A percentile compares a stretch with the other conserved stretches of the same genome.
These are phyloP conservation scores for Lucifuga dentata DNA, from an alignment of 2,113 vertebrate genomes.

Conservation along the genomic window DNA sequence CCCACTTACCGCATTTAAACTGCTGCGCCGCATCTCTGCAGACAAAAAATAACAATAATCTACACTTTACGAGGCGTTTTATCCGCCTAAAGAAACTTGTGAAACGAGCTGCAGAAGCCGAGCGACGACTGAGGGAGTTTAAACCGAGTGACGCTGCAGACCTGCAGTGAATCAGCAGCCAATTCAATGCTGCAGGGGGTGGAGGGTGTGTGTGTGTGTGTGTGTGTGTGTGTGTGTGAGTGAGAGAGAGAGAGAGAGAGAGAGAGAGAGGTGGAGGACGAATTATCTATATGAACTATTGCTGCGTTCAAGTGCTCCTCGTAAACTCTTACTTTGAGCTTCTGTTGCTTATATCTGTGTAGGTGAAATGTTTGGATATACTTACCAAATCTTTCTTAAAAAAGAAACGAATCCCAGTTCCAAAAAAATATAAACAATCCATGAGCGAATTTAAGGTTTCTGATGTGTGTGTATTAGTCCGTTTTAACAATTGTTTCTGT, in stretches of 20 bases:
- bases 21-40: slow-evolving; percentile 62
- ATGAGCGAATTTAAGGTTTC: too few relatives aligned
- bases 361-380: too few relatives aligned
- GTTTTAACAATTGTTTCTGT: too few relatives aligned
- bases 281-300: too few relatives aligned
- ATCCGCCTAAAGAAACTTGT: slow-evolving; percentile 8
- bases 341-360: too few relatives aligned
- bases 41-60: slow-evolving; percentile 28
- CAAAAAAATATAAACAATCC: too few relatives aligned
- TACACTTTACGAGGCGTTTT: not conserved
- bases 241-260: not conserved
- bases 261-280: slow-evolving; percentile 10
- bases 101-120: slow-evolving; percentile 38
- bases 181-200: slow-evolving; percentile 22
- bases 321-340: slow-evolving; percentile 21
- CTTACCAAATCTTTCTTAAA: too few relatives aligned
- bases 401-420: too few relatives aligned
- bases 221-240: not conserved
- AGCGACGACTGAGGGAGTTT: slow-evolving; percentile 51
- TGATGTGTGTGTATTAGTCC: too few relatives aligned
- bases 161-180: slow-evolving; percentile 57
- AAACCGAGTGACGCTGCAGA: slow-evolving; percentile 62
- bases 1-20: slow-evolving; percentile 57
- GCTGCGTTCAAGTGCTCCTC: slow-evolving; percentile 55
- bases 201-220: not conserved